phyloP scores from a whole-genome alignment of 2,113 vertebrate species.

The Ctenomys sociabilis region DNA sequence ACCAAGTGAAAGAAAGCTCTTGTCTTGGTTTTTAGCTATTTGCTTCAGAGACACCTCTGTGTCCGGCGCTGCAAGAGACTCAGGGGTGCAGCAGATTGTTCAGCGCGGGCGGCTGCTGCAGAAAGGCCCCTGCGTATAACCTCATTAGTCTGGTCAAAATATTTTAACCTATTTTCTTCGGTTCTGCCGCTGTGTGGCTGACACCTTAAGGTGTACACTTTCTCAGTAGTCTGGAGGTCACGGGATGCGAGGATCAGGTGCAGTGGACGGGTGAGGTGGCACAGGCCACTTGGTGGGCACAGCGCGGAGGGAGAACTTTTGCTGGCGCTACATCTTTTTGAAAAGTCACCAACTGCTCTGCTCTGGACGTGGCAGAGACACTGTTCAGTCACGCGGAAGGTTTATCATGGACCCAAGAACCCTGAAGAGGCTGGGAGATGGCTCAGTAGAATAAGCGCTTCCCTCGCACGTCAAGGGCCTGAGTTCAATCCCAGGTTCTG shows the following conservation, averaged over 20 bases:
- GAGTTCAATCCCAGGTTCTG: no score
- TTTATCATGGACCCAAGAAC: conserved; percentile 19
- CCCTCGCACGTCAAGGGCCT: no score
- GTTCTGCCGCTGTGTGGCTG: neutral
- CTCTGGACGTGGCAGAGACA: conserved; percentile 5
- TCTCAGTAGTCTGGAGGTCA: conserved; percentile 38
- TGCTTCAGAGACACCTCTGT: neutral
- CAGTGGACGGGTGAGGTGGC: neutral
- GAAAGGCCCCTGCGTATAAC: neutral
- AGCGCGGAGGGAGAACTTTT: conserved; percentile 7
- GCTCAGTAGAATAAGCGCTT: no score
- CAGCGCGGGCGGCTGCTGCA: neutral
- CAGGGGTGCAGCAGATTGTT: neutral
- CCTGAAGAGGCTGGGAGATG: no score
- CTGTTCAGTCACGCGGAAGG: conserved; percentile 59
- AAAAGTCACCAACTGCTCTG: conserved; percentile 58
- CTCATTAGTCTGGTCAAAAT: neutral
- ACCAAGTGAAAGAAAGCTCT: neutral
- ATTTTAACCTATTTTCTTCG: neutral
- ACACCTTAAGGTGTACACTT: conserved; percentile 31
- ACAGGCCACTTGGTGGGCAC: conserved; percentile 49
- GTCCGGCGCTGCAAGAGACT: neutral
- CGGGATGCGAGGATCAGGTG: neutral
- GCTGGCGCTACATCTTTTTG: conserved; percentile 42
- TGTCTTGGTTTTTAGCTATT: neutral